phyloP scores from a whole-genome alignment of 2,888 invertebrate species.

The Amphipyra tragopoginis region DNA sequence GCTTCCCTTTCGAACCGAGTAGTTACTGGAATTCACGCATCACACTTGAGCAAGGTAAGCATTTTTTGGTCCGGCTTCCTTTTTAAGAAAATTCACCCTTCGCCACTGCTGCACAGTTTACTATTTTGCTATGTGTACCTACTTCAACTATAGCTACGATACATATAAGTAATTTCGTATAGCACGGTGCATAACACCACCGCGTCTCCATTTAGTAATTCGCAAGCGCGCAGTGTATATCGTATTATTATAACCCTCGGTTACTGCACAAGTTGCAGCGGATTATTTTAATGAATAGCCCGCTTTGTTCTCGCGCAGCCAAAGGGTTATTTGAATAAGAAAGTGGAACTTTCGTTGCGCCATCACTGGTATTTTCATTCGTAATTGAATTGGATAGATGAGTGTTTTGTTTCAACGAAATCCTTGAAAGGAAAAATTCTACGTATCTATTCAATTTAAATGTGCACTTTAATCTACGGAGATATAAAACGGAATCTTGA shows the following conservation, averaged over 20 bases:
- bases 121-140: conserved; percentile 17
- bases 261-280: conserved; percentile 66
- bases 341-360: conserved; percentile 79
- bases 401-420: conserved; percentile 67
- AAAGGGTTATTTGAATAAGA: conserved; percentile 85
- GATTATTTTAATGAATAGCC: conserved; percentile 85
- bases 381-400: conserved; percentile 85
- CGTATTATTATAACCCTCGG: conserved; percentile 64
- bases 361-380: conserved; percentile 77
- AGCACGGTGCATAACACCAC: conserved; percentile 37
- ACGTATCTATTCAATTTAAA: conserved; percentile 39
- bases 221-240: conserved; percentile 56
- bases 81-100: no score
- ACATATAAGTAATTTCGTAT: conserved; percentile 15
- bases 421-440: conserved; percentile 40
- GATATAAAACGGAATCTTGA: conserved; percentile 11
- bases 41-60: no score
- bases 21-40: no score
- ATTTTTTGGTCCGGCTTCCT: no score
- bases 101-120: background rate
- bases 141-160: conserved; percentile 4
- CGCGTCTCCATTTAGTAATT: conserved; percentile 58
- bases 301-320: conserved; percentile 78
- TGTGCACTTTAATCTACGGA: conserved; percentile 34
- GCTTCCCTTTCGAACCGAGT: no score